Percentiles rank a stretch among this genome's conserved stretches.
These are phyloP conservation scores for Eristalis intricaria DNA, from an alignment of 2,888 invertebrate species.

Conservation along the genomic window DNA sequence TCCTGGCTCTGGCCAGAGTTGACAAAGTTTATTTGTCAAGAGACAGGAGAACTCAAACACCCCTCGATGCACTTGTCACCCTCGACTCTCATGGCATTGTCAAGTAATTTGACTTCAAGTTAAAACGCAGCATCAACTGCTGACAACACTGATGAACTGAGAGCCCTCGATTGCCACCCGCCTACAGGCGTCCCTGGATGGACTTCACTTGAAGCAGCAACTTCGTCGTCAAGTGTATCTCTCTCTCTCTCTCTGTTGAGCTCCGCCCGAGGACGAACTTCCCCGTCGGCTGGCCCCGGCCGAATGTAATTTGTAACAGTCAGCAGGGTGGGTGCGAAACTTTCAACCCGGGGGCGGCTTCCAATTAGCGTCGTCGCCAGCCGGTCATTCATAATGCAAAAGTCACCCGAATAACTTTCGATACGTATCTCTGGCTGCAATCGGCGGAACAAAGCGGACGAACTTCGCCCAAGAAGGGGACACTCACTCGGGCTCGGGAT, in stretches of 20 bases:
- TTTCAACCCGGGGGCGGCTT: neutral
- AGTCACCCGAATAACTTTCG: constrained; percentile 28
- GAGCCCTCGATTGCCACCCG: neutral
- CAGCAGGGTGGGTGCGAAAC: neutral
- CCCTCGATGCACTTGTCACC: neutral
- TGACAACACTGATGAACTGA: neutral
- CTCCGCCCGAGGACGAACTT: neutral
- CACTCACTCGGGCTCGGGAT: neutral
- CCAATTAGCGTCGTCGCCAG: constrained; percentile 21
- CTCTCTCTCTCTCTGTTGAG: neutral
- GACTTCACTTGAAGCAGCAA: neutral
- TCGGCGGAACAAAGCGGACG: neutral
- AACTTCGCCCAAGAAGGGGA: neutral
- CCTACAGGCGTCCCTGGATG: neutral
- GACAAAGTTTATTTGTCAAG: too few species aligned
- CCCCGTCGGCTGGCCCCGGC: neutral
- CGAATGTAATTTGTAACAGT: neutral
- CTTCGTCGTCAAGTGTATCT: neutral
- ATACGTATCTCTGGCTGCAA: constrained; percentile 6
- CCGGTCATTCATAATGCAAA: constrained; percentile 19
- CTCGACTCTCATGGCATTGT: neutral
- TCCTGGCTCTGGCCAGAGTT: too few species aligned
- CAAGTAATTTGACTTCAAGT: neutral
- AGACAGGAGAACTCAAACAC: too few species aligned
- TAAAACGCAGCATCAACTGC: neutral